Percentiles rank a stretch among this genome's conserved stretches.
Conservation (phyloP, 2,888 invertebrate genomes). For the Eulithis prunata region DNA sequence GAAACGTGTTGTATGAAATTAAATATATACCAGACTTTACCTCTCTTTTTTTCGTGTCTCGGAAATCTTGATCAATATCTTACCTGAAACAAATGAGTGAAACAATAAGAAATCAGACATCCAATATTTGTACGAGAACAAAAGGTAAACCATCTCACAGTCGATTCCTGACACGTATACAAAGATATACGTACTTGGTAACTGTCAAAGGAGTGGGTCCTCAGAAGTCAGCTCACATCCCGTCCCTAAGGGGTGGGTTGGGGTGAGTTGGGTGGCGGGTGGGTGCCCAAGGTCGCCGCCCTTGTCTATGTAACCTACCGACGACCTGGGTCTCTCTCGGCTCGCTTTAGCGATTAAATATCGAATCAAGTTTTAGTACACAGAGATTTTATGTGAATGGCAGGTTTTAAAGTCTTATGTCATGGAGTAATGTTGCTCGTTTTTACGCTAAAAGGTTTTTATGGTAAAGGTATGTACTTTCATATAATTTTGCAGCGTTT, state of each 20-base stretch:
- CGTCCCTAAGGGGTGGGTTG: constrained; percentile 49
- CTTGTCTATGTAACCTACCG: constrained; percentile 74
- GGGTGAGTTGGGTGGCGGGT: constrained; percentile 44
- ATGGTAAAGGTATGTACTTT: constrained; percentile 10
- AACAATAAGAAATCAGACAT: constrained; percentile 32
- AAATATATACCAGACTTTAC: neutral
- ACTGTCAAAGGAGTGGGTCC: constrained; percentile 64
- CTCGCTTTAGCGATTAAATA: constrained; percentile 67
- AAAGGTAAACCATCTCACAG: constrained; percentile 27
- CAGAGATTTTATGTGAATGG: constrained; percentile 34
- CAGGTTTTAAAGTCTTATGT: constrained; percentile 29
- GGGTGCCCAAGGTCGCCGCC: constrained; percentile 75
- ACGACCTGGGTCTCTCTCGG: constrained; percentile 66
- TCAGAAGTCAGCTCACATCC: constrained; percentile 75
- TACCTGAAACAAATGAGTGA: constrained; percentile 53
- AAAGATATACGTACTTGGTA: constrained; percentile 49
- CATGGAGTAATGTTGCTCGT: constrained; percentile 19
- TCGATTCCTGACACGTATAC: constrained; percentile 36
- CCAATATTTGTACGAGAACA: constrained; percentile 25
- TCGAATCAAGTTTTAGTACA: constrained; percentile 50
- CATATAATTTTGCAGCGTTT: constrained; percentile 12
- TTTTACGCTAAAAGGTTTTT: constrained; percentile 22
- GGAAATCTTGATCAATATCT: constrained; percentile 35
- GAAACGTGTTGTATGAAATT: no score
- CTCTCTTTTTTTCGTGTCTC: neutral